Evolutionary conservation across 2,113 vertebrate genomes (phyloP).

Genomic region (Oncorhynchus gorbuscha): DNA sequence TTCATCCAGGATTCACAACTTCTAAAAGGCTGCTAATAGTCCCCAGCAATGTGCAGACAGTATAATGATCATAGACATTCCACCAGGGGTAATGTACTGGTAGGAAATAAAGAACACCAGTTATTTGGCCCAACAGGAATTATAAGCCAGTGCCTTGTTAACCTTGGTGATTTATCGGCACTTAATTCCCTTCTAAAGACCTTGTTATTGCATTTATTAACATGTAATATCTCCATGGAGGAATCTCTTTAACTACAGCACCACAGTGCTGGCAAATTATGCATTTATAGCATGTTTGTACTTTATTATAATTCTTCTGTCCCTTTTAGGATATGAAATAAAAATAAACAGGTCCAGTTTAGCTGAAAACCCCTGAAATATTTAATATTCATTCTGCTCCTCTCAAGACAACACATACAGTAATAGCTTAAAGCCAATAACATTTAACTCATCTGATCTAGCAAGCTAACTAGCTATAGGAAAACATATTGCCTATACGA

Average conservation of each 20-base stretch:
- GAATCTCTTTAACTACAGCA: conserved; percentile 55
- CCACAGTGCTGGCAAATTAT: conserved; percentile 60
- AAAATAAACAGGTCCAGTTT: too few species aligned
- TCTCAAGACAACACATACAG: too few species aligned
- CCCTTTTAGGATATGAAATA: too few species aligned
- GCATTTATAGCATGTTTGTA: conserved; percentile 48
- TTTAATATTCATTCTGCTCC: too few species aligned
- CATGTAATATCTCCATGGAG: conserved; percentile 55
- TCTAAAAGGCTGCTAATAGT: not conserved
- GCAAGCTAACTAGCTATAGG: too few species aligned
- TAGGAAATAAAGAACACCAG: conserved; percentile 46
- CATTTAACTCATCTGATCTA: too few species aligned
- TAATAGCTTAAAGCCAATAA: too few species aligned
- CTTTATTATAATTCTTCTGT: too few species aligned
- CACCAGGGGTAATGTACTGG: conserved; percentile 16
- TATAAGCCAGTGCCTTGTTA: conserved; percentile 46
- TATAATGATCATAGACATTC: not conserved
- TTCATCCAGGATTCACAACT: not conserved
- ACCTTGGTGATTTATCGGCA: conserved; percentile 55
- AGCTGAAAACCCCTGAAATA: too few species aligned
- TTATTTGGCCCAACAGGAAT: conserved; percentile 47
- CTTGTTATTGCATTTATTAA: conserved; percentile 67
- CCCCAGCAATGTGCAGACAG: not conserved
- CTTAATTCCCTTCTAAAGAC: conserved; percentile 64
- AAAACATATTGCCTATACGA: too few species aligned